Evolutionary conservation across 2,888 invertebrate genomes (phyloP).

Genomic region (Thyatira batis): DNA sequence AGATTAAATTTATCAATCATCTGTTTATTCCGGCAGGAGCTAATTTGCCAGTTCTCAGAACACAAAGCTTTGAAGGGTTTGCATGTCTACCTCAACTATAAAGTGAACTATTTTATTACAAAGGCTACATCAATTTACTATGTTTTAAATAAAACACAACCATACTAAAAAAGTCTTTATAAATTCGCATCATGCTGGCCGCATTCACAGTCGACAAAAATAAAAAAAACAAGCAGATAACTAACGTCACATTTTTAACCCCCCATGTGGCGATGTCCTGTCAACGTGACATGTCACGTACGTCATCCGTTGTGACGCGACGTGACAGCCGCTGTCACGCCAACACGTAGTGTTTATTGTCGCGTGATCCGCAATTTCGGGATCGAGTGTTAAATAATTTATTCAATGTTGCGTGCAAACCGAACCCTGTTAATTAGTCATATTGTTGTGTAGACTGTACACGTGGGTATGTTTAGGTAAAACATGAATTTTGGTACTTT

Average conservation of each 20-base stretch:
- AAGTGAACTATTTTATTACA: no score
- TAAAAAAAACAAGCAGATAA: slow-evolving; percentile 24
- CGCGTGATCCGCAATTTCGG: slow-evolving; percentile 1
- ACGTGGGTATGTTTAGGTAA: not conserved
- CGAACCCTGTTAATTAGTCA: not conserved
- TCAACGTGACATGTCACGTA: slow-evolving; percentile 28
- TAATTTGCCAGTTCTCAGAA: no score
- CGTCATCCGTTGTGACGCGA: slow-evolving; percentile 29
- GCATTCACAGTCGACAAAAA: slow-evolving; percentile 5
- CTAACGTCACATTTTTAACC: slow-evolving; percentile 18
- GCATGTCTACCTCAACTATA: no score
- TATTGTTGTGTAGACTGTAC: not conserved
- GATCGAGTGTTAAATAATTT: not conserved
- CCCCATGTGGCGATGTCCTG: slow-evolving; percentile 23
- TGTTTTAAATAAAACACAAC: not conserved
- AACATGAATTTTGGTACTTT: no score
- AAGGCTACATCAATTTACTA: no score
- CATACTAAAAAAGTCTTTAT: no score
- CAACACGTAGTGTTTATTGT: slow-evolving; percentile 22
- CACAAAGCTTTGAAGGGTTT: no score
- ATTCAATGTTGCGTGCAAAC: not conserved
- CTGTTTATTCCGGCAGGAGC: not conserved
- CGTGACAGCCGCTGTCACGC: slow-evolving; percentile 52
- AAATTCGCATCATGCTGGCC: not conserved
- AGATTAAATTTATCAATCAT: not conserved